Base-by-base conservation (phyloP, 2,797 vertebrate species). In the Diplodus puntazzo region DNA sequence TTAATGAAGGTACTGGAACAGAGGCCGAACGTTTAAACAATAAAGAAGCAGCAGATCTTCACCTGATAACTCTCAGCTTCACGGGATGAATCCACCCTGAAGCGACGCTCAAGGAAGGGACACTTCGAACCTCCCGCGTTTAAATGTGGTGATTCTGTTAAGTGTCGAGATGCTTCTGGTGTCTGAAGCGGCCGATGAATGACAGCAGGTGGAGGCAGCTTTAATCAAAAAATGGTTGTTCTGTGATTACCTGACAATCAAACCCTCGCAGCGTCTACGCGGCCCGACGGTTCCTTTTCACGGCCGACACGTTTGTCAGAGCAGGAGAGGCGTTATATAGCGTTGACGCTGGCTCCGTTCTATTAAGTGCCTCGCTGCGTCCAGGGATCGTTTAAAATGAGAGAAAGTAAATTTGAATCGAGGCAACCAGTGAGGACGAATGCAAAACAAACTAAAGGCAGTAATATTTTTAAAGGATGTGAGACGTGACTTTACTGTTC, bases 221-320 rank as follows among this genome's bases (percentile, higher is more conserved):
- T 80, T 61, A 73, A 54, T 77, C 11, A 65, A 61, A 70, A 55
- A 70, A 53, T 0, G 69, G 39, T 54, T 63, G 60, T 75, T 78
- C 61, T 77, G 43, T 58, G 69, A 81, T 81, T 59, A 70, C 59
- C 77, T 83, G 84, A 75, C 83, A 81, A 69, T 88, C 84, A 87
- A 71, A 84, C 9, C 50, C 45, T 81, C 55, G 39, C 25, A 25
- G 11, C 34, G 1, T 34, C 34, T 34, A 9, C 8, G 8, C 34
- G 34, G 34, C 39, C 39, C 39, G 9, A 39, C 11, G 2, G 39
- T 11, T 10, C 39, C 39, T 39, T 39, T 39, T 39, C 39, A 39
- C 39, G 39, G 39, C 39, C 9, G 10, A 39, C 39, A 39, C 9
- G 9, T 39, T 39, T 39, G 9, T 39, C 39, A 39, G 39, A 39